Base-by-base conservation (phyloP, 2,797 vertebrate species). In the Sarcophilus harrisii region DNA sequence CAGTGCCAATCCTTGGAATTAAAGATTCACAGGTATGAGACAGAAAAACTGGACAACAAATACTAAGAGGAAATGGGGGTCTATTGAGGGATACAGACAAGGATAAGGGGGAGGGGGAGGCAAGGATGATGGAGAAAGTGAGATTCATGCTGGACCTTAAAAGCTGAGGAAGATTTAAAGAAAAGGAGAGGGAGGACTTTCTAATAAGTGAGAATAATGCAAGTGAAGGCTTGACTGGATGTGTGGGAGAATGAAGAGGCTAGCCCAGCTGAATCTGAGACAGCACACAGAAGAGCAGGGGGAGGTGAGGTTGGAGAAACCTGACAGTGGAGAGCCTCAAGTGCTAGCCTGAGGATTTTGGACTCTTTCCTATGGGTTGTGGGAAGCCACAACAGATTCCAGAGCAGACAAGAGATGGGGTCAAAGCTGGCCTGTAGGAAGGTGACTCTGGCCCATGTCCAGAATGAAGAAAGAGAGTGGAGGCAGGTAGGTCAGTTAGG, bases 121-220 rank as follows among this genome's bases (percentile, higher is more conserved):
- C 73, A 87, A 87, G n/a, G 38, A 87, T 45, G 38, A 87, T 59
- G 27, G 58, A 59, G 58, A 27, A 29, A 5, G 58, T 14, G 58
- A 59, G 6, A 59, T 87, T 87, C 38, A 87, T 45, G 24, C 38
- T 87, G 38, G 38, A 45, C 38, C 38, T 87, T 45, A 45, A 45
- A 87, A 18, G 38, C 21, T 87, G 73, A 38, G 38, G 73, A 49
- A 21, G 8, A 49, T 87, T 87, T 87, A 87, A 87, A 87, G 21
- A 27, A 45, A 87, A 87, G 21, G 38, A 45, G 8, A 45, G 38
- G 38, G 45, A 87, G 38, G 73, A 24, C 73, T 87, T 87, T 45
- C 38, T 87, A 87, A 87, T 87, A 87, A 87, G 73, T 87, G 38
- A 87, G 73, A 87, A 87, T 87, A 87, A 87, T 87, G 73, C 73